Conservation (phyloP, 2,888 invertebrate species). For the Gandaritis pyraliata region DNA sequence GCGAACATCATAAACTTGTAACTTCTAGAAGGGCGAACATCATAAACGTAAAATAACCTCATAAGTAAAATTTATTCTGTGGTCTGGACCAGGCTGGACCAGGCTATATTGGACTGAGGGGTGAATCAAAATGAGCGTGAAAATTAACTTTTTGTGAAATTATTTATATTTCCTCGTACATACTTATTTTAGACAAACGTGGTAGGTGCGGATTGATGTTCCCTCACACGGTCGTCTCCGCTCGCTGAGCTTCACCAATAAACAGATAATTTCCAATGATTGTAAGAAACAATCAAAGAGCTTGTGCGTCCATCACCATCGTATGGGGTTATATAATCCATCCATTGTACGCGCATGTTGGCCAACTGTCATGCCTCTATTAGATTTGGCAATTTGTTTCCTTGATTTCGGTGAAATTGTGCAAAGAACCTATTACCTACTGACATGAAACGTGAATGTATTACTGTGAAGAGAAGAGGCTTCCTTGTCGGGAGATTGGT, state of each 20-base stretch:
- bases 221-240: neutral
- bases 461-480: neutral
- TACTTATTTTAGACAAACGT: too few species aligned
- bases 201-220: too few species aligned
- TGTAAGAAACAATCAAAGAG: constrained; percentile 18
- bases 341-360: constrained; percentile 17
- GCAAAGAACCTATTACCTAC: neutral
- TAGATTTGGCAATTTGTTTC: constrained; percentile 18
- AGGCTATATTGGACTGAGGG: too few species aligned
- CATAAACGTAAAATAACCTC: too few species aligned
- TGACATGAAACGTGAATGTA: neutral
- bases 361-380: constrained; percentile 11
- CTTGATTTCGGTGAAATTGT: constrained; percentile 5
- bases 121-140: too few species aligned
- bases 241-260: constrained; percentile 9
- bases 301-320: constrained; percentile 14
- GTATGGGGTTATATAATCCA: constrained; percentile 24
- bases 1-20: too few species aligned
- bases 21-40: too few species aligned
- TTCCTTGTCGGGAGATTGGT: neutral
- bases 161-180: neutral
- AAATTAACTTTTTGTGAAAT: too few species aligned
- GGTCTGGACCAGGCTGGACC: too few species aligned
- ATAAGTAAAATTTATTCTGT: too few species aligned
- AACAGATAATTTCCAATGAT: constrained; percentile 5